These are phyloP conservation scores for Drosophila prosaltans DNA, from an alignment of 1,140 invertebrate genomes.

Conservation along the genomic window DNA sequence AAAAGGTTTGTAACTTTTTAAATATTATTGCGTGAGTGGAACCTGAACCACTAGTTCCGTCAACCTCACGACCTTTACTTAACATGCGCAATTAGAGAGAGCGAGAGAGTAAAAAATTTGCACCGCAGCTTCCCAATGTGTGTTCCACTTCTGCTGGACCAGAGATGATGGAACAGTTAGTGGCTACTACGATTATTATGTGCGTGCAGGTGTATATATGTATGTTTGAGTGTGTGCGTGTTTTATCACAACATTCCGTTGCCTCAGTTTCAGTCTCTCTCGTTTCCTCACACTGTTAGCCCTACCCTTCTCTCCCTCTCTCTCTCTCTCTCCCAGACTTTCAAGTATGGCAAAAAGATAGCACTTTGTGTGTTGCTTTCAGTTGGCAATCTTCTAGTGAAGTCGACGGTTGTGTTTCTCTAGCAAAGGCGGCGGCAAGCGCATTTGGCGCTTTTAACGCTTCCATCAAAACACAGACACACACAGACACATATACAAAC, in stretches of 20 bases:
- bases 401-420: constrained; percentile 61
- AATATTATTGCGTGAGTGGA: neutral
- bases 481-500: constrained; percentile 35
- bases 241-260: constrained; percentile 67
- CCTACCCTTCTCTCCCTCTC: constrained; percentile 21
- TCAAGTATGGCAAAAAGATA: constrained; percentile 49
- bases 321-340: neutral
- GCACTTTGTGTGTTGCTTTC: constrained; percentile 53
- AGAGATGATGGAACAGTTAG: constrained; percentile 21
- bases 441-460: constrained; percentile 47
- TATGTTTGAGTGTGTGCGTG: constrained; percentile 26
- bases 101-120: neutral
- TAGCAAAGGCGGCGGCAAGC: constrained; percentile 43
- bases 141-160: constrained; percentile 32
- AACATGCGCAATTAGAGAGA: neutral
- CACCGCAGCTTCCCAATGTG: neutral
- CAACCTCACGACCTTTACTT: neutral
- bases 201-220: constrained; percentile 29
- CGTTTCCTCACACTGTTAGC: neutral
- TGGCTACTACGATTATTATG: constrained; percentile 18
- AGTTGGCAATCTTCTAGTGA: constrained; percentile 72
- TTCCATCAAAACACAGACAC: constrained; percentile 6
- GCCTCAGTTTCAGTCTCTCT: constrained; percentile 19
- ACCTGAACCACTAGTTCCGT: neutral
- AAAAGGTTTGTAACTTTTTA: no score